Percentiles rank a stretch among this genome's conserved stretches.
These are phyloP conservation scores for Phalera bucephala DNA, from an alignment of 2,888 invertebrate genomes.

Conservation along the genomic window DNA sequence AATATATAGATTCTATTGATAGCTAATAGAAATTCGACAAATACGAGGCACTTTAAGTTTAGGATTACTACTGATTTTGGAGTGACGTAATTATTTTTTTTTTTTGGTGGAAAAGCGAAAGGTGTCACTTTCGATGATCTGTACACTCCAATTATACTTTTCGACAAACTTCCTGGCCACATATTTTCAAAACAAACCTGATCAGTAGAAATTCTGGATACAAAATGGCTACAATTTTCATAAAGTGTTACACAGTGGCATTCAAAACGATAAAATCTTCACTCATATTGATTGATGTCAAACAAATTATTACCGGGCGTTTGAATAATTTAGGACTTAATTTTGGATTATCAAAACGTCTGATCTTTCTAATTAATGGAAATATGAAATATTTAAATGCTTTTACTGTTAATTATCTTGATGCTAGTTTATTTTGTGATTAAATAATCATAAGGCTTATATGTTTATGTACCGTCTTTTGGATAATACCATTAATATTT, in stretches of 20 bases:
- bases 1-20: constrained; percentile 46
- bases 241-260: background rate
- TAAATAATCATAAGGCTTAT: background rate
- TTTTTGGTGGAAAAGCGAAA: constrained; percentile 17
- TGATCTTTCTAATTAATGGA: constrained; percentile 17
- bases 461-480: too few species aligned
- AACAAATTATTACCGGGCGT: background rate
- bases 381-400: constrained; percentile 13
- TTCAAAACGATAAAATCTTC: constrained; percentile 23
- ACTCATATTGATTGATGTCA: constrained; percentile 18
- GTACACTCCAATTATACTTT: constrained; percentile 25
- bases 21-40: constrained; percentile 34
- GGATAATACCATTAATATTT: too few species aligned
- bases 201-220: background rate
- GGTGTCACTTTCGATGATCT: constrained; percentile 42
- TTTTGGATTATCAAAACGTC: constrained; percentile 11
- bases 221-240: background rate
- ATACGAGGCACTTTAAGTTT: constrained; percentile 35
- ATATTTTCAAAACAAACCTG: background rate
- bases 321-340: constrained; percentile 11
- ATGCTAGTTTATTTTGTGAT: too few species aligned
- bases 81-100: constrained; percentile 29
- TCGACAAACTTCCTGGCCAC: constrained; percentile 4
- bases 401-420: background rate
- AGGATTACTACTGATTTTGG: constrained; percentile 18